Percentiles rank a stretch among this genome's conserved stretches.
Evolutionary conservation across 2,113 vertebrate genomes (phyloP).

Genomic region (Pterocles burchelli): DNA sequence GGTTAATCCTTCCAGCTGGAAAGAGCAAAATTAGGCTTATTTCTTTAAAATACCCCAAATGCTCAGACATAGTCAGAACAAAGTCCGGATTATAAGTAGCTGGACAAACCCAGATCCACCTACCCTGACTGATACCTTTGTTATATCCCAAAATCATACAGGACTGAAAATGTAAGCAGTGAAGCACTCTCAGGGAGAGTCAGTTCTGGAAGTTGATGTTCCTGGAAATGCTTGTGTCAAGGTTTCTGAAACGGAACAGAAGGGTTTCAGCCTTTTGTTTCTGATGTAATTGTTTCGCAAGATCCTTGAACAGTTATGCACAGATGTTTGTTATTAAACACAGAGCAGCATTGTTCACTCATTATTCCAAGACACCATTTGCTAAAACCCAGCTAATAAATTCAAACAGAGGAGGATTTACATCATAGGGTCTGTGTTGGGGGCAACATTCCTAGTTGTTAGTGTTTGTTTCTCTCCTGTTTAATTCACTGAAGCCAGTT

Average conservation of each 20-base stretch:
- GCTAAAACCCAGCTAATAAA: not conserved
- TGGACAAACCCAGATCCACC: not conserved
- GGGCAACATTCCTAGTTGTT: not conserved
- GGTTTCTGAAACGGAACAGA: not conserved
- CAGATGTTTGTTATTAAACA: slow-evolving; percentile 56
- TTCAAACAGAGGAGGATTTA: not conserved
- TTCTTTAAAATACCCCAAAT: not conserved
- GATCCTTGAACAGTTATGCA: not conserved
- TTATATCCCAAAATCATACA: not conserved
- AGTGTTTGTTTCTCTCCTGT: not conserved
- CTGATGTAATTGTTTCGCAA: slow-evolving; percentile 52
- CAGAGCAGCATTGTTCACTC: slow-evolving; percentile 37
- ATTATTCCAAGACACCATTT: slow-evolving; percentile 39
- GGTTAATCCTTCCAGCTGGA: not conserved
- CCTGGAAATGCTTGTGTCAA: slow-evolving; percentile 18
- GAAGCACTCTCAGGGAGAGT: not conserved
- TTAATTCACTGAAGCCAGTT: not conserved
- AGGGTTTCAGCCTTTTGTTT: slow-evolving; percentile 43
- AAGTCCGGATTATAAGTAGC: not conserved
- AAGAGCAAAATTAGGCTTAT: not conserved
- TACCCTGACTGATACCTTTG: not conserved
- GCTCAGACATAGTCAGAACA: not conserved
- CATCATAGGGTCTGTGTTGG: not conserved
- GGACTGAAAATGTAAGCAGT: not conserved
- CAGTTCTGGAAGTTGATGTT: not conserved